Conservation (phyloP, 2,888 invertebrate species). For the Sinopyrophorus schimmeli region DNA sequence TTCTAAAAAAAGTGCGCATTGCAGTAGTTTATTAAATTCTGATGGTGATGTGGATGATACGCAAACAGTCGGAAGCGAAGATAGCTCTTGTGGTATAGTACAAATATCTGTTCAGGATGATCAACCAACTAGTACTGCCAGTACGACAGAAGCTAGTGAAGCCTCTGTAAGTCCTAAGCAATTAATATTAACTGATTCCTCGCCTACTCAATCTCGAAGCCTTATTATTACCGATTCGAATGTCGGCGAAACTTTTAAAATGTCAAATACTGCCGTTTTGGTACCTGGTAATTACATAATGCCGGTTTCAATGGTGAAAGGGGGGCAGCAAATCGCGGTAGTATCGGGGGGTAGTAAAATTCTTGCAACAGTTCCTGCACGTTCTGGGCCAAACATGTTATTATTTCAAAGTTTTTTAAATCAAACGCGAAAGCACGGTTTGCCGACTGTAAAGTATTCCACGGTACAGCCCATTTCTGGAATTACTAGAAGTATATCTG, state of each 20-base stretch:
- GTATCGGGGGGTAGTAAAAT: constrained; percentile 70
- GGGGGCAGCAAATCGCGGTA: constrained; percentile 72
- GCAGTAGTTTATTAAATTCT: constrained; percentile 50
- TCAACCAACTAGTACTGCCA: constrained; percentile 57
- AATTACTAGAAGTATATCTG: constrained; percentile 47
- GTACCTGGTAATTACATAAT: constrained; percentile 75
- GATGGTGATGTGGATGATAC: constrained; percentile 65
- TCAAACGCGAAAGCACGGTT: constrained; percentile 63
- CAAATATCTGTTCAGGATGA: constrained; percentile 61
- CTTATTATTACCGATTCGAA: constrained; percentile 63
- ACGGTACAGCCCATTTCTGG: constrained; percentile 54
- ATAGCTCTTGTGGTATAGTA: constrained; percentile 73
- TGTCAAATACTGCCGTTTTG: constrained; percentile 67
- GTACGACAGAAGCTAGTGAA: constrained; percentile 55
- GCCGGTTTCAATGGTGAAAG: constrained; percentile 72
- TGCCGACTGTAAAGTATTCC: constrained; percentile 61
- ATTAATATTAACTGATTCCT: constrained; percentile 49
- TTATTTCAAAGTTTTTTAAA: constrained; percentile 70
- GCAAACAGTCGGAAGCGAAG: constrained; percentile 75
- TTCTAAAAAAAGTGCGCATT: constrained; percentile 59
- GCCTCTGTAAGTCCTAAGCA: constrained; percentile 45
- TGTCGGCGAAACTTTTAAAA: constrained; percentile 67
- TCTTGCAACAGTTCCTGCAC: constrained; percentile 57
- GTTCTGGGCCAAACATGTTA: constrained; percentile 64
- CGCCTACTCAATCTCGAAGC: constrained; percentile 57